A percentile compares a stretch with the other conserved stretches of the same genome.
phyloP scores from a whole-genome alignment of 2,113 vertebrate species.

The Istiophorus platypterus region DNA sequence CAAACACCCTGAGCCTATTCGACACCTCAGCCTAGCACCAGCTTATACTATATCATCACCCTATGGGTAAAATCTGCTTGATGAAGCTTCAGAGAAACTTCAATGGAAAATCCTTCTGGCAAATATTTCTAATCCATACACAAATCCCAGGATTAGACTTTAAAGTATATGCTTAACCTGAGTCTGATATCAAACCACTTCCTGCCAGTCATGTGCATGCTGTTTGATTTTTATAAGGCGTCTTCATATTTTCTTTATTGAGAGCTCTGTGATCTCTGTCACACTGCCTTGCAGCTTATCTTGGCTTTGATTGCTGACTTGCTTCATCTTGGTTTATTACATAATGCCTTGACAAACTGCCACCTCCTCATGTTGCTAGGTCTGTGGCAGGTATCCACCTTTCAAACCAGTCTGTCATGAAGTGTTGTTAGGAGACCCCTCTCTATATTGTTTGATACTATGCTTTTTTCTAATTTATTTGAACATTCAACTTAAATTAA shows the following conservation, averaged over 20 bases:
- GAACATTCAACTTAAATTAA: not conserved
- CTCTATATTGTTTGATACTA: not conserved
- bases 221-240: slow-evolving; percentile 21
- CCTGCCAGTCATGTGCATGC: slow-evolving; percentile 43
- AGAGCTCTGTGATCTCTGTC: slow-evolving; percentile 19
- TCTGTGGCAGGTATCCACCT: not conserved
- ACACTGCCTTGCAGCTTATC: slow-evolving; percentile 2
- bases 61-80: slow-evolving; percentile 61
- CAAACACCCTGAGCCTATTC: slow-evolving; percentile 44
- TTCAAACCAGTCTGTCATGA: slow-evolving; percentile 1
- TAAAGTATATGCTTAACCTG: slow-evolving; percentile 67
- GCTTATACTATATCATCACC: slow-evolving; percentile 49
- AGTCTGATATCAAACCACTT: slow-evolving; percentile 48
- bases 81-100: slow-evolving; percentile 59
- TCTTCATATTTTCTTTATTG: slow-evolving; percentile 24
- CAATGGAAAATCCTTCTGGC: slow-evolving; percentile 66
- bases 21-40: slow-evolving; percentile 13
- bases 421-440: not conserved
- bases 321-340: slow-evolving; percentile 15
- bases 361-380: not conserved
- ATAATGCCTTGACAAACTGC: slow-evolving; percentile 29
- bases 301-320: slow-evolving; percentile 31
- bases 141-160: slow-evolving; percentile 73
- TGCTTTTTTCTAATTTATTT: not conserved
- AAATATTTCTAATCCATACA: slow-evolving; percentile 75